A percentile compares a stretch with the other conserved stretches of the same genome.
Evolutionary conservation across 1,140 invertebrate genomes (phyloP).

Genomic region (Bombus fervidus): DNA sequence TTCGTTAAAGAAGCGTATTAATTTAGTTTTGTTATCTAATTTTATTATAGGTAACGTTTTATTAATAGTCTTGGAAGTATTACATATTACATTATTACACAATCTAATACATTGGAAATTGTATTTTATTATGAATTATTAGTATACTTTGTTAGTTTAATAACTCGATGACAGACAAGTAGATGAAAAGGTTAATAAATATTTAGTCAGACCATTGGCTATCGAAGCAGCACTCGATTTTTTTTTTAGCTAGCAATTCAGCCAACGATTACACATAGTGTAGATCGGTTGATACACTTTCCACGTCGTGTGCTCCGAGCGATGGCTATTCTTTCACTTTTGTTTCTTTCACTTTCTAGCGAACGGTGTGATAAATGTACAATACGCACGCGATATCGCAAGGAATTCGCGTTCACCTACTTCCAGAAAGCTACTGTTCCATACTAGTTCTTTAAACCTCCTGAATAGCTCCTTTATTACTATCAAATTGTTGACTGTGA

Average conservation of each 20-base stretch:
- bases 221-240: neutral
- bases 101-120: neutral
- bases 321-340: constrained; percentile 47
- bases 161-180: neutral
- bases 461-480: neutral
- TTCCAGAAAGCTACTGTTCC: neutral
- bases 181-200: neutral
- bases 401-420: constrained; percentile 32
- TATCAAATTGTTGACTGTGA: neutral
- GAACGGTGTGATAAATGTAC: constrained; percentile 32
- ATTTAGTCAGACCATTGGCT: neutral
- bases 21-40: too few species aligned
- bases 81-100: too few species aligned
- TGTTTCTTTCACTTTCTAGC: constrained; percentile 53
- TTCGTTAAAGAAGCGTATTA: too few species aligned
- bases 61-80: too few species aligned
- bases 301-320: neutral
- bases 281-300: constrained; percentile 41
- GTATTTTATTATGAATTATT: neutral
- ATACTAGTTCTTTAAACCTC: neutral
- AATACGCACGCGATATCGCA: constrained; percentile 36
- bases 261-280: neutral
- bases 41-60: too few species aligned
- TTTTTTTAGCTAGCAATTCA: neutral
- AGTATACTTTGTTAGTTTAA: neutral